Percentiles rank a stretch among this genome's conserved stretches.
phyloP scores from a whole-genome alignment of 1,140 invertebrate species.

The Globodera rostochiensis region DNA sequence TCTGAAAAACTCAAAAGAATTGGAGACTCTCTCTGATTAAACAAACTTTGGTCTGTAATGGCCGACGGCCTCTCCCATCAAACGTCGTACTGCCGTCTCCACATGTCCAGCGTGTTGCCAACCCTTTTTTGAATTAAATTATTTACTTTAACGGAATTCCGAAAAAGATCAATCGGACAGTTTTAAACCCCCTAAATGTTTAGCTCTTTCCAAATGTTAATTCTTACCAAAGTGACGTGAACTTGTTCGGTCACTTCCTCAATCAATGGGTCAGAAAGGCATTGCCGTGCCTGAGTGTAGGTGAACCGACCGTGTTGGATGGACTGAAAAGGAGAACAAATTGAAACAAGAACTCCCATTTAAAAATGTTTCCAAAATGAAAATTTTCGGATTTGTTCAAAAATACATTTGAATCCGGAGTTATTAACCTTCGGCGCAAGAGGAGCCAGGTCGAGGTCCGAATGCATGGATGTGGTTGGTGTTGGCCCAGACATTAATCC shows the following conservation, averaged over 20 bases:
- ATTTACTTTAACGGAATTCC: background rate
- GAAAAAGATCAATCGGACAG: background rate
- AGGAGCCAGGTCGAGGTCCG: background rate
- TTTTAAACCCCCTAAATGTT: background rate
- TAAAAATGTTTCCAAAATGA: background rate
- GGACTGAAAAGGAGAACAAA: background rate
- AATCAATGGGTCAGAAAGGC: slow-evolving; percentile 14
- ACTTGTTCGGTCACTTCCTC: slow-evolving; percentile 15
- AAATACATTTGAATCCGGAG: no score
- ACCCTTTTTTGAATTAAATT: background rate
- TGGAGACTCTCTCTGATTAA: background rate
- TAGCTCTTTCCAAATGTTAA: no score
- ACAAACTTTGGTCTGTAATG: slow-evolving; percentile 17
- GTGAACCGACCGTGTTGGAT: background rate
- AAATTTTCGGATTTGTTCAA: background rate
- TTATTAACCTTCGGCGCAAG: background rate
- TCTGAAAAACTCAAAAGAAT: background rate
- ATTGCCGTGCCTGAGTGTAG: slow-evolving; percentile 4
- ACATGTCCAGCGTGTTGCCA: slow-evolving; percentile 22
- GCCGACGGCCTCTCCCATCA: slow-evolving; percentile 1
- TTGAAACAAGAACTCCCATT: background rate
- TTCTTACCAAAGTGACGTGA: slow-evolving; percentile 21
- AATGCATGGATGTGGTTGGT: background rate
- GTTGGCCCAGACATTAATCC: no score
- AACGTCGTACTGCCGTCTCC: slow-evolving; percentile 10